A percentile compares a stretch with the other conserved stretches of the same genome.
phyloP scores from a whole-genome alignment of 2,113 vertebrate genomes.

The Ariopsis seemanni region DNA sequence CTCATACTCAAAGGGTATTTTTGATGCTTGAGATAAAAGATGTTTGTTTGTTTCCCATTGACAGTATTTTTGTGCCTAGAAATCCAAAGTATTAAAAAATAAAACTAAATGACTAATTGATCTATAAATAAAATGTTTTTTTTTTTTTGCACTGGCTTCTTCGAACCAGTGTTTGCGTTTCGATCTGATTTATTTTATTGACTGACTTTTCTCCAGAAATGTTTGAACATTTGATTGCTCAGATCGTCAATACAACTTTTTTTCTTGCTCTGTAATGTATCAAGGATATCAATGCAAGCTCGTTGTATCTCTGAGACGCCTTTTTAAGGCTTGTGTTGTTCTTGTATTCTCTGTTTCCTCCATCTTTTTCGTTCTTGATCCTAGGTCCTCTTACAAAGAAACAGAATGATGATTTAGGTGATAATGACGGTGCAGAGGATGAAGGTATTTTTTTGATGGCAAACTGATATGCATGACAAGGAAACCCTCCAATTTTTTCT shows the following conservation, averaged over 20 bases:
- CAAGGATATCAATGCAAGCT: slow-evolving; percentile 58
- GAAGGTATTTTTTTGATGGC: slow-evolving; percentile 97
- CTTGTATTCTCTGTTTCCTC: slow-evolving; percentile 98
- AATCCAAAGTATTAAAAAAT: neutral
- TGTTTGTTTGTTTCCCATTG: neutral
- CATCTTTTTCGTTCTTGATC: slow-evolving; percentile 98
- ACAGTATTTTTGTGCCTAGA: slow-evolving; percentile 6
- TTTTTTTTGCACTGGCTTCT: slow-evolving; percentile 54
- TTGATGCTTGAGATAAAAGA: neutral
- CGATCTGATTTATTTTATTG: slow-evolving; percentile 47
- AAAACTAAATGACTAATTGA: slow-evolving; percentile 24
- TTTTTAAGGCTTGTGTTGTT: slow-evolving; percentile 91
- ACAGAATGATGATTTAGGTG: slow-evolving; percentile 99
- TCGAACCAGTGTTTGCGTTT: slow-evolving; percentile 38
- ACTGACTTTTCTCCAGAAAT: slow-evolving; percentile 21
- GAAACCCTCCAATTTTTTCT: slow-evolving; percentile 83
- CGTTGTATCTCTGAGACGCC: slow-evolving; percentile 80
- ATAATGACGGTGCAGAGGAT: slow-evolving; percentile 99
- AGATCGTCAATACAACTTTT: slow-evolving; percentile 57
- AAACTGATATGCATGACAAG: slow-evolving; percentile 98
- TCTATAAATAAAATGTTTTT: slow-evolving; percentile 40
- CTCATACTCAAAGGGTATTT: slow-evolving; percentile 1
- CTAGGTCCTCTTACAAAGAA: slow-evolving; percentile 99
- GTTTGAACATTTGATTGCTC: slow-evolving; percentile 40
- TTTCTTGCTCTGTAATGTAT: slow-evolving; percentile 60